Evolutionary conservation across 2,113 vertebrate genomes (phyloP).

Genomic region (Sinocyclocheilus maitianheensis): DNA sequence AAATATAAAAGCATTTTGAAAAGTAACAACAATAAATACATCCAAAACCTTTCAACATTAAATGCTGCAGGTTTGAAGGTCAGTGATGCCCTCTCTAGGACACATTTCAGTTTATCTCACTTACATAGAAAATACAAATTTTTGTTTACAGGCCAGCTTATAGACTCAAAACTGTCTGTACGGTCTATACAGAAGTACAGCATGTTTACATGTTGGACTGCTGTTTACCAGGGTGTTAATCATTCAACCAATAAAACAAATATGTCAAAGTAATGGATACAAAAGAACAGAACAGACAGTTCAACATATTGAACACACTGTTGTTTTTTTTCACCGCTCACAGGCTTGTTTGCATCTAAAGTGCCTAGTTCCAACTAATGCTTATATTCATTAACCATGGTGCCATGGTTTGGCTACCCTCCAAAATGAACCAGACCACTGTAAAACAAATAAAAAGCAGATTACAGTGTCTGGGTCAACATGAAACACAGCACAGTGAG

Average conservation of each 20-base stretch:
- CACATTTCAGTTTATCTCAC: not conserved
- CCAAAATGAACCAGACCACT: not conserved
- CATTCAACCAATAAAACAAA: not conserved
- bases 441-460: not conserved
- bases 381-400: not conserved
- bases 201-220: not conserved
- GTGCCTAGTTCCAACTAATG: not conserved
- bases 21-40: not conserved
- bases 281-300: not conserved
- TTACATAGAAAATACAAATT: not conserved
- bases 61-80: not conserved
- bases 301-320: not conserved
- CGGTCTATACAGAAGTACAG: not conserved
- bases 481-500: constrained; percentile 17
- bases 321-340: not conserved
- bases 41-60: not conserved
- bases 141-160: not conserved
- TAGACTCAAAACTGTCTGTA: not conserved
- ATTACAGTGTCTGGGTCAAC: constrained; percentile 25
- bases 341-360: not conserved
- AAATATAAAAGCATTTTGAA: no score
- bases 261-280: not conserved
- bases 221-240: not conserved
- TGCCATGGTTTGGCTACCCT: not conserved
- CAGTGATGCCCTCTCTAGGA: not conserved